Percentiles rank a stretch among this genome's conserved stretches.
Conservation (phyloP, 1,140 invertebrate species). For the Meteorus sp. region DNA sequence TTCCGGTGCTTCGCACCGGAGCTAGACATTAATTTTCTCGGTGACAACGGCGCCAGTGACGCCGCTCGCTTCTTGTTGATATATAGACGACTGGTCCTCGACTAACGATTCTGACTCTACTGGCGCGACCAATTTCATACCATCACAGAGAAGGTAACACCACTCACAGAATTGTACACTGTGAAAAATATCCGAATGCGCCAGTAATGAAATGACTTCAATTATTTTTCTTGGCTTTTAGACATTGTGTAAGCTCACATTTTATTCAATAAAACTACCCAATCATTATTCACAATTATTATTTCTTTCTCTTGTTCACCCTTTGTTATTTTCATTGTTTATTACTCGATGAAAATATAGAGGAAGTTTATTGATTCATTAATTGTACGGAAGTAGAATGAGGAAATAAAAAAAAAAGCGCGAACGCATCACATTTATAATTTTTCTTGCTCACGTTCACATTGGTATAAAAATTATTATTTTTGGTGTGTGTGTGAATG, state of each 20-base stretch:
- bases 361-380: not conserved
- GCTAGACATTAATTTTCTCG: slow-evolving; percentile 24
- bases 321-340: too few species aligned
- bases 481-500: not conserved
- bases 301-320: too few species aligned
- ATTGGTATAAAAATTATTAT: too few species aligned
- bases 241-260: too few species aligned
- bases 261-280: too few species aligned
- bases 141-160: not conserved
- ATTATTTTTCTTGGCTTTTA: too few species aligned
- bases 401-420: slow-evolving; percentile 2
- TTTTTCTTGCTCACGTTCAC: slow-evolving; percentile 16
- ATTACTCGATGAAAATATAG: too few species aligned
- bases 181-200: too few species aligned
- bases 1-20: slow-evolving; percentile 24
- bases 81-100: slow-evolving; percentile 18
- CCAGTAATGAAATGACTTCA: too few species aligned
- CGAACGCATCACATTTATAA: slow-evolving; percentile 9
- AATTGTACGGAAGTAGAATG: not conserved
- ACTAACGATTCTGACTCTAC: slow-evolving; percentile 22
- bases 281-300: too few species aligned
- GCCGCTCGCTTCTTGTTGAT: slow-evolving; percentile 13
- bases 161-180: too few species aligned
- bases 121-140: slow-evolving; percentile 8
- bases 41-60: slow-evolving; percentile 26